Conservation (phyloP, 1,140 invertebrate species). For the Papilio glaucus region DNA sequence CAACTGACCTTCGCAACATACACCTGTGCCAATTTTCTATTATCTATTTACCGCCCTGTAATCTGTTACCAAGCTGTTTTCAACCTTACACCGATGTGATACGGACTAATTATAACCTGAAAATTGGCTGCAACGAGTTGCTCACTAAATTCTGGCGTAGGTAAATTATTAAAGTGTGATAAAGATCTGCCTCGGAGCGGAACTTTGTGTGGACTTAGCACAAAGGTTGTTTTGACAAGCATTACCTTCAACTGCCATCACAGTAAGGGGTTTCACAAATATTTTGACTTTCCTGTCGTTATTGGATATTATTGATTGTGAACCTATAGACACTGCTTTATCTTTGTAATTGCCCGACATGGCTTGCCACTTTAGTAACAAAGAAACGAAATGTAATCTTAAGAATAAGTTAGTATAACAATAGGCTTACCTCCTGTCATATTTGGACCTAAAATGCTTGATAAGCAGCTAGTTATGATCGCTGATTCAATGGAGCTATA, state of each 20-base stretch:
- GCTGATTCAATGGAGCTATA: too few species aligned
- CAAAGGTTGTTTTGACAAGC: slow-evolving; percentile 1
- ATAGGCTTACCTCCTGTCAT: too few species aligned
- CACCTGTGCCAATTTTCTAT: slow-evolving; percentile 4
- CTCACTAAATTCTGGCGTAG: slow-evolving; percentile 19
- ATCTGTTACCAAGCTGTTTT: not conserved
- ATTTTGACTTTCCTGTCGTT: not conserved
- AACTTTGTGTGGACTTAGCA: slow-evolving; percentile 9
- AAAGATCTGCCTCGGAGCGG: not conserved
- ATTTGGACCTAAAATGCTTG: too few species aligned
- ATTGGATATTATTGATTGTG: too few species aligned
- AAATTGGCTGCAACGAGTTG: not conserved
- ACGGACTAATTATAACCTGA: not conserved
- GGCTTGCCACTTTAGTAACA: too few species aligned
- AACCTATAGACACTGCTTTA: too few species aligned
- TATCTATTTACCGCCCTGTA: not conserved
- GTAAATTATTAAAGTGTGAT: slow-evolving; percentile 28
- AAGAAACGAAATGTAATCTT: too few species aligned
- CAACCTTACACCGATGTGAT: not conserved
- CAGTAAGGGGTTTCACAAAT: not conserved
- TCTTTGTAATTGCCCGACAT: too few species aligned
- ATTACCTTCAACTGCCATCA: not conserved
- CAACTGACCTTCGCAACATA: slow-evolving; percentile 19
- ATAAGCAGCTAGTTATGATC: too few species aligned
- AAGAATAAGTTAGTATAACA: too few species aligned